These are phyloP conservation scores for Hirtodrosophila trivittata DNA, from an alignment of 2,888 invertebrate species.

Conservation along the genomic window DNA sequence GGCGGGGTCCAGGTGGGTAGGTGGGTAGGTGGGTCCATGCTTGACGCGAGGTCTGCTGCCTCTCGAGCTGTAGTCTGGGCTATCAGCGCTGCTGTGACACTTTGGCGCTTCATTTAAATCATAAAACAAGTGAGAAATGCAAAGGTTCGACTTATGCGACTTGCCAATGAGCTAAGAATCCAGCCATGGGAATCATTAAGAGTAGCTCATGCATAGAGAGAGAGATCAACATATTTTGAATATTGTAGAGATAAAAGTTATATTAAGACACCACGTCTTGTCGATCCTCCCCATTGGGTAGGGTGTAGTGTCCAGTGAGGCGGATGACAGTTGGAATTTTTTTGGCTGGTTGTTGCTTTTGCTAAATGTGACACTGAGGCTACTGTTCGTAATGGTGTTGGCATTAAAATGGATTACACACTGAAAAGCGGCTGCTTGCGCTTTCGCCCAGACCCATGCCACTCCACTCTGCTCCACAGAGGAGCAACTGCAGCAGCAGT, in stretches of 20 bases:
- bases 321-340: constrained; percentile 51
- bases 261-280: no score
- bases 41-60: constrained; percentile 8
- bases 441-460: constrained; percentile 64
- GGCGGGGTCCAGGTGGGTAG: not conserved
- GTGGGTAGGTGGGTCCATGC: not conserved
- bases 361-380: constrained; percentile 80
- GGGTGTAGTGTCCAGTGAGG: constrained; percentile 51
- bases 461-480: constrained; percentile 30
- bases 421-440: constrained; percentile 68
- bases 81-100: constrained; percentile 62
- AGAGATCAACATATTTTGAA: no score
- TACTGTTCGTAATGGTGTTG: constrained; percentile 79
- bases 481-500: not conserved
- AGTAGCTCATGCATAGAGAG: no score
- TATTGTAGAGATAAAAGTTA: no score
- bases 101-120: constrained; percentile 68
- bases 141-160: constrained; percentile 4
- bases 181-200: no score
- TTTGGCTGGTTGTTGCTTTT: constrained; percentile 43
- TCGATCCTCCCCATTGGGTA: not conserved
- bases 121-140: constrained; percentile 50
- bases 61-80: constrained; percentile 15
- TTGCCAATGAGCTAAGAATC: constrained; percentile 19
- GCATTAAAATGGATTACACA: constrained; percentile 79